Evolutionary conservation across 37 sponge, comb jelly and placozoan genomes (phyloP), one percentile per base, ranked within the genome.

Genomic region (Halisarca cf. caerulea): DNA sequence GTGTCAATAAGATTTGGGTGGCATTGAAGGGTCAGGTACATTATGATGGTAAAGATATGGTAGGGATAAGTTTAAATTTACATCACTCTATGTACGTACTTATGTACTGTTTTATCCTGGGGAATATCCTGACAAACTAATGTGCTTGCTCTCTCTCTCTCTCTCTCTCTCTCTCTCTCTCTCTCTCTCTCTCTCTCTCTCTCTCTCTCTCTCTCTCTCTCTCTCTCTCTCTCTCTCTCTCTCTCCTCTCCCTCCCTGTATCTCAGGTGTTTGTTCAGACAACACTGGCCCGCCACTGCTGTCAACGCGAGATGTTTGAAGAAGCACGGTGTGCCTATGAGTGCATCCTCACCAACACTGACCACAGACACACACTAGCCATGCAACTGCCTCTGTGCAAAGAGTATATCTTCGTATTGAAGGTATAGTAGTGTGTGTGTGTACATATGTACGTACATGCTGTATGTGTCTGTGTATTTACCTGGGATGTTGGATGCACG

Each of bases 361-460:
- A 88, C 36, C 59, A 36, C 41, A 14, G 18, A 1, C 88, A 88
- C 71, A 69, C 86, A 2, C 45, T 84, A 25, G 8, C 75, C 15
- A 84, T 83, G 40, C 93, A 93, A 66, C 79, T 74, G 2, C 59
- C 80, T 17, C 73, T 89, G 73, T 74, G 89, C 53, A 87, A 87
- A 61, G 94, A 90, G 66, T 93, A 85, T 69, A 82, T 93, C 25
- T 79, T 72, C 47, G 88, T 88, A 23, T 38, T 80, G 51, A 91
- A 84, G 85, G 91, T 91, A 9, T 55, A 1, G 32, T 23, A 68
- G 43, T 39, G 61, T 34, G 84, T n/a, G n/a, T n/a, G n/a, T n/a
- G n/a, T n/a, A n/a, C n/a, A n/a, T n/a, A n/a, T n/a, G n/a, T n/a
- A n/a, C n/a, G n/a, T n/a, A n/a, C 11, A 47, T 47, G 11, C 11